Base-by-base conservation (phyloP, 2,113 vertebrate species). In the Arothron firmamentum region DNA sequence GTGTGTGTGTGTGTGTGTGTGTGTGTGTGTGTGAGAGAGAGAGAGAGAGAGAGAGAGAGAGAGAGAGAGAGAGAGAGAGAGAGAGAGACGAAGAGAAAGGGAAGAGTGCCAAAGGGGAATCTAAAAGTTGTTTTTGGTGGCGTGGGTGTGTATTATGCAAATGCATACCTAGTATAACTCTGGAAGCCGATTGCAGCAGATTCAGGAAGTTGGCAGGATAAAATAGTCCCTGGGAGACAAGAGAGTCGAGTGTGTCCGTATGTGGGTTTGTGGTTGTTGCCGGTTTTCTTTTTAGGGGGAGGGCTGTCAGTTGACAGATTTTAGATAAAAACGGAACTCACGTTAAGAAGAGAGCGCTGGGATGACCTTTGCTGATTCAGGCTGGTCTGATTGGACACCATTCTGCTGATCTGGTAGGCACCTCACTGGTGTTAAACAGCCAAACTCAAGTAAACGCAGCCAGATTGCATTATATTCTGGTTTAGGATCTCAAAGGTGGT, bases 131-230 rank as follows among this genome's bases (percentile, higher is more conserved):
- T 70, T 55, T 61, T 62, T 66, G 48, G 49, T 17, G 20, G 52
- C 46, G 69, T 81, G 74, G 70, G 81, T 63, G 82, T 81, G 72
- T 7, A 56, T 57, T 70, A 89, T 90, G 82, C 81, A 88, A 88
- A 90, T 83, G 45, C 12, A 56, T 56, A 70, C 71, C 77, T 74
- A 66, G 57, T 63, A 57, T 81, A 61, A 77, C 59, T 28, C 63
- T 80, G 68, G 59, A 69, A 78, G 46, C 80, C 85, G 85, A 90
- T 87, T 70, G 76, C 67, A 74, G 42, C 12, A 6, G 59, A 19
- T 87, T 71, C 69, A 90, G 87, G 88, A 89, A 90, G 84, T 87
- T 67, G 20, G 42, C 42, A 56, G 69, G 14, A 81, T 85, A 83
- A 86, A 88, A 89, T 62, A 73, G 51, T 68, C 67, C 85, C 78